These are phyloP conservation scores for Dicycla oo DNA, from an alignment of 2,888 invertebrate species.

Conservation along the genomic window DNA sequence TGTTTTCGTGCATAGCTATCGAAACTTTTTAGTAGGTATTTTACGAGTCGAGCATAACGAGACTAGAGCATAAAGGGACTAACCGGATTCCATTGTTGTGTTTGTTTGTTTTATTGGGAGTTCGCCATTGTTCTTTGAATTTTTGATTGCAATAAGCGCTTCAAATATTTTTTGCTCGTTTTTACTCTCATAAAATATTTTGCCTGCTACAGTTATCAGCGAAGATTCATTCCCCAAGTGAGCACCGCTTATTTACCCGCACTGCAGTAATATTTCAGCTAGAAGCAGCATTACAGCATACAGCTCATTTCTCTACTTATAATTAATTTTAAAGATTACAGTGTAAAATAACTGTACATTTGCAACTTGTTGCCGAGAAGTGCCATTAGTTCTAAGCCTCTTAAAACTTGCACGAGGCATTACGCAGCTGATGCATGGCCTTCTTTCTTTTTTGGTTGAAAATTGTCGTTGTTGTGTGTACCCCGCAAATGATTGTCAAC, in stretches of 20 bases:
- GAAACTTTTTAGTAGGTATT: no score
- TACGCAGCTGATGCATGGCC: slow-evolving; percentile 4
- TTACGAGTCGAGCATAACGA: no score
- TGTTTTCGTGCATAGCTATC: no score
- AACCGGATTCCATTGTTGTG: no score
- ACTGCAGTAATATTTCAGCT: slow-evolving; percentile 31
- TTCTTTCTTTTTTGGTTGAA: background rate
- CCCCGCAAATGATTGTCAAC: slow-evolving; percentile 14
- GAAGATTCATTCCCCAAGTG: slow-evolving; percentile 9
- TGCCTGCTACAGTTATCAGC: background rate
- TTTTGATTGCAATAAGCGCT: slow-evolving; percentile 21
- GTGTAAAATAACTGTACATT: slow-evolving; percentile 9
- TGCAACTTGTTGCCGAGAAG: slow-evolving; percentile 6
- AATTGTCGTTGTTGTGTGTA: background rate
- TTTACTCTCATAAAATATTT: slow-evolving; percentile 17
- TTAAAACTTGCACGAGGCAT: slow-evolving; percentile 31
- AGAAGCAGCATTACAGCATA: no score
- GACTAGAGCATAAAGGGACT: no score
- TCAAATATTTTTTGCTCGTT: background rate
- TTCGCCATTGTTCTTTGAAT: no score
- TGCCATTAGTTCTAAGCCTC: slow-evolving; percentile 13
- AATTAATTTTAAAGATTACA: slow-evolving; percentile 44
- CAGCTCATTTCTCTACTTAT: slow-evolving; percentile 12
- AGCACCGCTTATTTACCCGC: background rate
- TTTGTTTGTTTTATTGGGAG: background rate